Evolutionary conservation across 2,113 vertebrate species (phyloP).

Genomic region (Saccopteryx bilineata): DNA sequence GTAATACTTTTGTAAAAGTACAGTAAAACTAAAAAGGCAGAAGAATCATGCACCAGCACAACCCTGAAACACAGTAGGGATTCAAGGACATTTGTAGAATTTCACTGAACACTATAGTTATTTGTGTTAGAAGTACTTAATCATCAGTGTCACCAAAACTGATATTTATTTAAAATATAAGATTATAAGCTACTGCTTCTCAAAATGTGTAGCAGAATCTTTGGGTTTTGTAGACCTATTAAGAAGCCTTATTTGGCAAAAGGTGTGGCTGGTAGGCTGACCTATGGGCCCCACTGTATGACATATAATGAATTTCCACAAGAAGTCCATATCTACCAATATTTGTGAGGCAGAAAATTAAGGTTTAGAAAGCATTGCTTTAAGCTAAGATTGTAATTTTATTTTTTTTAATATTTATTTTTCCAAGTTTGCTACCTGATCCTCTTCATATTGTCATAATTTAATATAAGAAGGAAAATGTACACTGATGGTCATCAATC

Average conservation of each 20-base stretch:
- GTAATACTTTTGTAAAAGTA: not conserved
- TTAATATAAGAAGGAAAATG: not conserved
- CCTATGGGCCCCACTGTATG: accelerated
- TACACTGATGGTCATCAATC: not conserved
- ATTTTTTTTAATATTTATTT: constrained; percentile 7
- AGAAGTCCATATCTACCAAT: not conserved
- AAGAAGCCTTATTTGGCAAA: not conserved
- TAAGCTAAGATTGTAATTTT: not conserved
- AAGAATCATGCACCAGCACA: not conserved
- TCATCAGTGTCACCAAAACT: not conserved
- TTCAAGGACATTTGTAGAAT: not conserved
- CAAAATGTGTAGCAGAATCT: not conserved
- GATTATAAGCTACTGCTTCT: not conserved
- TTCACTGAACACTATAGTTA: not conserved
- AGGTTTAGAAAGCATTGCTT: not conserved
- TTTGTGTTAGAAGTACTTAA: not conserved
- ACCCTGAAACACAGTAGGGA: not conserved
- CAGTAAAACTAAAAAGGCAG: not conserved
- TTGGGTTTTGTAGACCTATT: not conserved
- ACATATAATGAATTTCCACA: not conserved
- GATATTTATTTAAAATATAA: not conserved
- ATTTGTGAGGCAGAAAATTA: not conserved
- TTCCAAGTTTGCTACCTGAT: not conserved
- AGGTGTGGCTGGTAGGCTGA: not conserved
- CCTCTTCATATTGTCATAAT: not conserved